A percentile compares a stretch with the other conserved stretches of the same genome.
Evolutionary conservation across 2,888 invertebrate species (phyloP).

Genomic region (Cosmia trapezina): DNA sequence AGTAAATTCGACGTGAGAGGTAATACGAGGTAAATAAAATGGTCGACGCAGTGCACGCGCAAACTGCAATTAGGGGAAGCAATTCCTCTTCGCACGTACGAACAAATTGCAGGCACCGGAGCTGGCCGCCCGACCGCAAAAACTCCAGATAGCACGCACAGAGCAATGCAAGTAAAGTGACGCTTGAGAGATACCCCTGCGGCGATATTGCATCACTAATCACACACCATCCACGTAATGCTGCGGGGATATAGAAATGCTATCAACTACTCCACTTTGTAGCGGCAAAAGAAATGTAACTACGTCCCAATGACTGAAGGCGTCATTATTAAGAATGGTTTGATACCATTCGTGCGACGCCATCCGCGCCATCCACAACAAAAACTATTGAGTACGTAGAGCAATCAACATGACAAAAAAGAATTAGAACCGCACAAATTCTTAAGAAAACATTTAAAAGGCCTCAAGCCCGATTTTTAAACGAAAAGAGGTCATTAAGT

Average conservation of each 20-base stretch:
- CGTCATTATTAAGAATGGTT: conserved; percentile 31
- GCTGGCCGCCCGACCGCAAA: conserved; percentile 64
- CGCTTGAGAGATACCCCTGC: conserved; percentile 47
- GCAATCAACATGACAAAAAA: conserved; percentile 45
- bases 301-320: conserved; percentile 41
- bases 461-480: conserved; percentile 56
- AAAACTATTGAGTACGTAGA: conserved; percentile 42
- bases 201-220: conserved; percentile 52
- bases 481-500: conserved; percentile 79
- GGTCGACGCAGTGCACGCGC: conserved; percentile 68
- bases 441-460: conserved; percentile 58
- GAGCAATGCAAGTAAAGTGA: conserved; percentile 54
- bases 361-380: conserved; percentile 9
- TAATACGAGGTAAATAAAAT: conserved; percentile 75
- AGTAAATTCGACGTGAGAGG: conserved; percentile 74
- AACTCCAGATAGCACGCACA: conserved; percentile 61
- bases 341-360: conserved; percentile 37
- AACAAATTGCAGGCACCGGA: conserved; percentile 84
- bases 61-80: conserved; percentile 82
- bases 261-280: conserved; percentile 48
- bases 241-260: conserved; percentile 48
- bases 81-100: conserved; percentile 87
- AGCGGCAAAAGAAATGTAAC: conserved; percentile 52
- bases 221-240: conserved; percentile 38
- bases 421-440: conserved; percentile 45